These are phyloP conservation scores for Ophiodon elongatus DNA, from an alignment of 2,113 vertebrate genomes.

Conservation along the genomic window DNA sequence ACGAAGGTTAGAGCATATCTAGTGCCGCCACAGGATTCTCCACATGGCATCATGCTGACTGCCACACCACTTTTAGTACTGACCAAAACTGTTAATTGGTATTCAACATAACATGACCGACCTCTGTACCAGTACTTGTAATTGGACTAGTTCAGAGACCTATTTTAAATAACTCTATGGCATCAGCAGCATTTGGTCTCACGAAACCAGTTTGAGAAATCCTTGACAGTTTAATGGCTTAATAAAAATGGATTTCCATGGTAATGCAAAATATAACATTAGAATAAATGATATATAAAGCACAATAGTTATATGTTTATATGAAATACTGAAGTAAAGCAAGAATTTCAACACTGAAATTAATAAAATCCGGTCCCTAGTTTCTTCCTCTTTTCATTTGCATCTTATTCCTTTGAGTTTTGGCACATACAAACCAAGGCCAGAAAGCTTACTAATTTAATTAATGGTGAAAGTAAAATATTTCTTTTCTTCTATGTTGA, in stretches of 20 bases:
- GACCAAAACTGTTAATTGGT: background rate
- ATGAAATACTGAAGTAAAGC: background rate
- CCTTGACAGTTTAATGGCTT: background rate
- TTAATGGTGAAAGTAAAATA: background rate
- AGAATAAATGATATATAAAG: background rate
- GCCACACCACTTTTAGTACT: conserved; percentile 6
- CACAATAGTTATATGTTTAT: background rate
- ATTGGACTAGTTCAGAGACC: background rate
- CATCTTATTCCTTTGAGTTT: background rate
- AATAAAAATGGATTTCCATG: background rate
- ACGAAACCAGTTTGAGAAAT: background rate
- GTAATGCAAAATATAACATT: background rate
- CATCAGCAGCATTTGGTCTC: background rate
- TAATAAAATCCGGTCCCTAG: background rate
- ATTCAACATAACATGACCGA: background rate
- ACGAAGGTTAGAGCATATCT: no score
- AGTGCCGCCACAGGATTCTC: no score
- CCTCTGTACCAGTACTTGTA: background rate
- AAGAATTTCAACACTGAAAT: background rate
- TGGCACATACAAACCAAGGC: background rate
- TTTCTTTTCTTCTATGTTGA: background rate
- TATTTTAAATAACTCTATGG: background rate
- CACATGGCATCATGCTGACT: conserved; percentile 6
- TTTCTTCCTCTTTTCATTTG: background rate
- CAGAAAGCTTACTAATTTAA: background rate